Evolutionary conservation across 2,888 invertebrate species (phyloP), one percentile per base, ranked within the genome.

Genomic region (Lamellibrachia columna): DNA sequence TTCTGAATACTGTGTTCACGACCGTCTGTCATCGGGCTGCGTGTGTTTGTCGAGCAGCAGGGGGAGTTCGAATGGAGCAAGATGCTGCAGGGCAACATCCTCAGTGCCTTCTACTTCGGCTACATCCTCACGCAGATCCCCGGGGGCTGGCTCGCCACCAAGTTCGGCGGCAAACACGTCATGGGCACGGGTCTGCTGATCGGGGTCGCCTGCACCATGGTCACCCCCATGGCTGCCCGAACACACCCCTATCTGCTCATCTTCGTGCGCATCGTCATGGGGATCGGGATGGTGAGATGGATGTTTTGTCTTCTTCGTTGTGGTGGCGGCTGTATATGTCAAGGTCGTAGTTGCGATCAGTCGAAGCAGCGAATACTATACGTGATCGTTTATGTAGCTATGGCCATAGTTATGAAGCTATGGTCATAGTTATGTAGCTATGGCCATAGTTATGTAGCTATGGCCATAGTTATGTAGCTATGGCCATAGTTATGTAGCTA

Each of bases 81-180:
- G 90, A 91, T 53, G 75, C 55, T 91, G 92, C 91, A 91, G 9
- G 93, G 94, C 7, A 92, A 93, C 91, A 90, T 94, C 28, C 92
- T 94, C 2, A 93, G 94, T 53, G 93, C 94, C 52, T 93, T 93
- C 91, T 94, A 92, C 93, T 93, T 93, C 92, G 94, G 94, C 53
- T 94, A 94, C 92, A 93, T 94, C 52, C 75, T 93, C 22, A 94
- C 94, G 22, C 94, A 94, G 92, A 90, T 94, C 40, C 93, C 94
- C 22, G 93, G 93, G 2, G 93, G 93, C 9, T 93, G 93, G 94
- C 91, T 93, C 92, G 93, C 93, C 22, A 91, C 90, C 15, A 75
- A 93, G 90, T 92, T 93, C 53, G 94, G 94, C 40, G 92, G 93
- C 52, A 94, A 94, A 55, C 93, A 93, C 52, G 93, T 94, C 40